Base-by-base conservation (phyloP, 2,888 invertebrate species). In the Mimumesa dahlbomi region DNA sequence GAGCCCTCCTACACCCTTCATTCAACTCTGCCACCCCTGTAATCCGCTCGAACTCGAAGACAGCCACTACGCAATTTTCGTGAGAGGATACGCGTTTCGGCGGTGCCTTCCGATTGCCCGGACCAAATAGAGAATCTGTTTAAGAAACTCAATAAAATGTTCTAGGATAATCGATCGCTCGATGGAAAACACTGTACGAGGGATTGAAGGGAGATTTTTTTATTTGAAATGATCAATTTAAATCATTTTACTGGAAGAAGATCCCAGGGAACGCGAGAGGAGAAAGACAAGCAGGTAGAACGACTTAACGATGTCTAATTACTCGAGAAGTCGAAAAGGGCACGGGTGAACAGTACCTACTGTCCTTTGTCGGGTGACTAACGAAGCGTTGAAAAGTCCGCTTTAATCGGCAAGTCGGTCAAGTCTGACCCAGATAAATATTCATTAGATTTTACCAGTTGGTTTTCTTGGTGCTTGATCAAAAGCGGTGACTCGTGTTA, bases 1-100 rank as follows among this genome's bases (percentile, higher is more conserved):
- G 81, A 85, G 82, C 79, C 84, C 84, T 84, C 85, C 84, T 83
- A 82, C 84, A 84, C 85, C 82, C 83, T 84, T 85, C 81, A 82
- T 83, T 82, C 81, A 79, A 78, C 75, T 83, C 79, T 75, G 73
- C 83, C 76, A 74, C 79, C 84, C 79, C 80, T 84, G 80, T 86
- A 84, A 84, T 85, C 81, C 81, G 73, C 73, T 78, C 72, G 65
- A 80, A 77, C 73, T 80, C 77, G 76, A 81, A 81, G 79, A 80
- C 79, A 80, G 79, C 78, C 66, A 78, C 78, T 81, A 81, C 75
- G 57, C 77, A 79, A 79, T 79, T 79, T 80, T 79, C 77, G 49
- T 57, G 77, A 80, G 77, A 80, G 72, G 69, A 80, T 79, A 79
- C 67, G 65, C 58, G 73, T 68, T 56, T 61, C 53, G 14, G 46